Evolutionary conservation across 2,888 invertebrate species (phyloP).

Genomic region (Hydrotaea diabolus): DNA sequence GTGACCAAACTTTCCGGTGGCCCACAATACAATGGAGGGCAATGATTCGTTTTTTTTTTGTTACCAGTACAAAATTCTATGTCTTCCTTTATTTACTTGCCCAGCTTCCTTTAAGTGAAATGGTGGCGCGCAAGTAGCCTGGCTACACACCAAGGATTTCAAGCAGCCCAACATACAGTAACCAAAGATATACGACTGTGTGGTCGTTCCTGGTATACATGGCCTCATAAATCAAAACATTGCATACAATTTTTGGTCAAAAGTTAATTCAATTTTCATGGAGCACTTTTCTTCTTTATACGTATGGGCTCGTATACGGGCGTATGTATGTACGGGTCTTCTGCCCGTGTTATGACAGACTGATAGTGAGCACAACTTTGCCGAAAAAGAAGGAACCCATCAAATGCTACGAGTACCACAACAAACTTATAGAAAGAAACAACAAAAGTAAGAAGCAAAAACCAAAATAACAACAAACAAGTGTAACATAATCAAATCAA

Average conservation of each 20-base stretch:
- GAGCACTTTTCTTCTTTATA: conserved; percentile 51
- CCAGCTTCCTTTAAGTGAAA: conserved; percentile 11
- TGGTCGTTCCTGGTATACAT: conserved; percentile 31
- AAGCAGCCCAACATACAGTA: background rate
- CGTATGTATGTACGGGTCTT: too few species aligned
- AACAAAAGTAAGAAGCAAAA: conserved; percentile 6
- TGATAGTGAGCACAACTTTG: background rate
- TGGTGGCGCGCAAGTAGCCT: background rate
- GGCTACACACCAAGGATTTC: background rate
- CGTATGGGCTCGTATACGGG: background rate
- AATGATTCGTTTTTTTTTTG: background rate
- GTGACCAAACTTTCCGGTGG: conserved; percentile 2
- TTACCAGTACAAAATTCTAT: background rate
- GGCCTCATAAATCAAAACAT: conserved; percentile 62
- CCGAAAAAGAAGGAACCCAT: background rate
- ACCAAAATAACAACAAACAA: conserved; percentile 54
- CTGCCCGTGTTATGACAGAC: conserved; percentile 12
- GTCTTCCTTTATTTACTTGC: conserved; percentile 14
- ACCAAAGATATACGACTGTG: conserved; percentile 17
- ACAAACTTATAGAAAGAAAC: conserved; percentile 31
- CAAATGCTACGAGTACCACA: conserved; percentile 13
- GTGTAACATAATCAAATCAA: conserved; percentile 59
- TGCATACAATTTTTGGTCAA: conserved; percentile 59
- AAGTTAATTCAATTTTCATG: conserved; percentile 69
- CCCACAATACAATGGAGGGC: conserved; percentile 5